Percentiles rank a stretch among this genome's conserved stretches.
These are phyloP conservation scores for Coelopa frigida DNA, from an alignment of 1,140 invertebrate genomes.

Conservation along the genomic window DNA sequence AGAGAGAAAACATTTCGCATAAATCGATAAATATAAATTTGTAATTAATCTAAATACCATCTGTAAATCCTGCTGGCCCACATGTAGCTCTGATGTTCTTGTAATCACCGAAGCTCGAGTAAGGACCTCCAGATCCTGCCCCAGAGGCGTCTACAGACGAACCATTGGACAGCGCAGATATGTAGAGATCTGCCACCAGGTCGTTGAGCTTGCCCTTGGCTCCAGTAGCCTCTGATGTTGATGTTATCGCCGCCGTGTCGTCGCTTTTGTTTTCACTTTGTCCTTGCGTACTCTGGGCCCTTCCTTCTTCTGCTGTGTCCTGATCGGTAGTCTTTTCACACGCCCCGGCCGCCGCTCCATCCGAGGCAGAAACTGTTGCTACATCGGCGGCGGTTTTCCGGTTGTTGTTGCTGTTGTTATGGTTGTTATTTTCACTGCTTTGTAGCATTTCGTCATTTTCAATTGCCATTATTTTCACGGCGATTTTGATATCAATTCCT, in stretches of 20 bases:
- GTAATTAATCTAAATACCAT: constrained; percentile 6
- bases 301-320: constrained; percentile 13
- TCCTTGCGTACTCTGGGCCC: too few species aligned
- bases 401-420: constrained; percentile 14
- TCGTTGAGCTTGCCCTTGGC: constrained; percentile 27
- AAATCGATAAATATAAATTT: too few species aligned
- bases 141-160: neutral
- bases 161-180: constrained; percentile 7
- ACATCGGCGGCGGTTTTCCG: constrained; percentile 11
- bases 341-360: too few species aligned
- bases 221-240: too few species aligned
- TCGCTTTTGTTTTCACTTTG: too few species aligned
- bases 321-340: too few species aligned
- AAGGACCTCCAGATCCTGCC: too few species aligned
- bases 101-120: constrained; percentile 24
- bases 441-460: constrained; percentile 17
- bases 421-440: too few species aligned
- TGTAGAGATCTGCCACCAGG: constrained; percentile 32
- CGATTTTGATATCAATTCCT: too few species aligned
- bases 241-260: too few species aligned
- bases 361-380: too few species aligned
- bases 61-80: neutral
- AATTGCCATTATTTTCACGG: constrained; percentile 16
- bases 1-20: too few species aligned
- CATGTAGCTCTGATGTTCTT: constrained; percentile 21